Conservation (phyloP, 2,113 vertebrate species). For the Ictalurus punctatus region DNA sequence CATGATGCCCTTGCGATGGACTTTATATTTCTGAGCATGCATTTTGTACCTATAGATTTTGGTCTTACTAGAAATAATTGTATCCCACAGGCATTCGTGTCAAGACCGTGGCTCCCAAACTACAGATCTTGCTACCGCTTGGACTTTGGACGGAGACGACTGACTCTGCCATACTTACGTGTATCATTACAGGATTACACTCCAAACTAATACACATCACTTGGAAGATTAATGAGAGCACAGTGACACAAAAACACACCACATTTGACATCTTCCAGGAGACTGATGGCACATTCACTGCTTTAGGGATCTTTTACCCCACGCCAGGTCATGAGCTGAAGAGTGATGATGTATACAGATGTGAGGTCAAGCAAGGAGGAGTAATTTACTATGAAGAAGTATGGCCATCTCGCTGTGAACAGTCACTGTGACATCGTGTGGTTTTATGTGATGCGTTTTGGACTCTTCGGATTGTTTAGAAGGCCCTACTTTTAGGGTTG, state of each 20-base stretch:
- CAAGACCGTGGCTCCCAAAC: conserved; percentile 29
- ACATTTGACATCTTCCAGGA: not conserved
- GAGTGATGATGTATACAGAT: conserved; percentile 39
- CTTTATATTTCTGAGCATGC: not conserved
- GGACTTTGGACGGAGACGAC: not conserved
- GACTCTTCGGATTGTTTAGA: not conserved
- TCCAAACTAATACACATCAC: conserved; percentile 19
- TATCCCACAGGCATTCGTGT: not conserved
- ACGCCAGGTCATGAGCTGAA: conserved; percentile 35
- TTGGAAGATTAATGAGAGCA: conserved; percentile 52
- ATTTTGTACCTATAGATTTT: not conserved
- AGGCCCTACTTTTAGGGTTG: not conserved
- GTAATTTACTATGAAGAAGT: conserved; percentile 25
- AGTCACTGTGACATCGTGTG: not conserved
- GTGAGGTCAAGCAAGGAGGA: conserved; percentile 40
- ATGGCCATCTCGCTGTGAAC: conserved; percentile 21
- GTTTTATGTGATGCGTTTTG: too few species aligned
- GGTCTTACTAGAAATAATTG: not conserved
- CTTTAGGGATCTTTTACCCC: conserved; percentile 41
- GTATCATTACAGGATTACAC: conserved; percentile 52
- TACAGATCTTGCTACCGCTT: conserved; percentile 41
- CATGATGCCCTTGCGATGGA: not conserved
- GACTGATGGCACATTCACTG: conserved; percentile 42
- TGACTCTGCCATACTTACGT: conserved; percentile 19
- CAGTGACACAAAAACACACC: not conserved